Evolutionary conservation across 2,797 vertebrate genomes (phyloP).

Genomic region (Crenichthys baileyi): DNA sequence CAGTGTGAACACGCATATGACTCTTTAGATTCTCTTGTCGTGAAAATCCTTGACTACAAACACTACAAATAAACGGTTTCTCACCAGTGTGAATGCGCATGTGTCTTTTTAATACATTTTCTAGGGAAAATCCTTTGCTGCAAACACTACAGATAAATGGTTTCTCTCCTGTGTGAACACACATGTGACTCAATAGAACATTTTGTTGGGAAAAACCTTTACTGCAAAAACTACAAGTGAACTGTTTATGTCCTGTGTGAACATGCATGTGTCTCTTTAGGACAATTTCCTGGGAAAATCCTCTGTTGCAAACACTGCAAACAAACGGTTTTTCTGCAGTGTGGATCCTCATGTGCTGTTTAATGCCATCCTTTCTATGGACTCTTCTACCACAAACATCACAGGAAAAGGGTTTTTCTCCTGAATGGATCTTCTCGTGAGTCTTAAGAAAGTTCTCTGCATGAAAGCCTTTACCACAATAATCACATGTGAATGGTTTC

Average conservation of each 20-base stretch:
- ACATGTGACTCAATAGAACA: not conserved
- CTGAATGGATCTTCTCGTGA: not conserved
- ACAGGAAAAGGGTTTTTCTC: not conserved
- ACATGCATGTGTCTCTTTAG: not conserved
- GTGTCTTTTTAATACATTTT: not conserved
- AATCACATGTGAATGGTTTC: not conserved
- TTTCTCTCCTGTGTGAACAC: not conserved
- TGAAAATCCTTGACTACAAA: constrained; percentile 4
- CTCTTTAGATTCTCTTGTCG: constrained; percentile 4
- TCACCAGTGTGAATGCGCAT: not conserved
- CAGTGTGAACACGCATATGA: not conserved
- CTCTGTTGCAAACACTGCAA: not conserved
- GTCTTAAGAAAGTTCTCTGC: not conserved
- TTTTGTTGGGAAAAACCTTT: constrained; percentile 4
- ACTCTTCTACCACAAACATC: not conserved
- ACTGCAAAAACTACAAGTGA: not conserved
- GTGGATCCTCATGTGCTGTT: not conserved
- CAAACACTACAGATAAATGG: constrained; percentile 1
- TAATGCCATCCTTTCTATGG: not conserved
- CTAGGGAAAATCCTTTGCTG: constrained; percentile 4
- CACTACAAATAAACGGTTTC: not conserved
- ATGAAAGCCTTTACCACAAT: not conserved
- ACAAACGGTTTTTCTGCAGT: not conserved
- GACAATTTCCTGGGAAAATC: not conserved
- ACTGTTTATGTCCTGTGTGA: not conserved